Percentiles rank a stretch among this genome's conserved stretches.
Conservation (phyloP, 2,113 vertebrate genomes). For the Abramis brama region DNA sequence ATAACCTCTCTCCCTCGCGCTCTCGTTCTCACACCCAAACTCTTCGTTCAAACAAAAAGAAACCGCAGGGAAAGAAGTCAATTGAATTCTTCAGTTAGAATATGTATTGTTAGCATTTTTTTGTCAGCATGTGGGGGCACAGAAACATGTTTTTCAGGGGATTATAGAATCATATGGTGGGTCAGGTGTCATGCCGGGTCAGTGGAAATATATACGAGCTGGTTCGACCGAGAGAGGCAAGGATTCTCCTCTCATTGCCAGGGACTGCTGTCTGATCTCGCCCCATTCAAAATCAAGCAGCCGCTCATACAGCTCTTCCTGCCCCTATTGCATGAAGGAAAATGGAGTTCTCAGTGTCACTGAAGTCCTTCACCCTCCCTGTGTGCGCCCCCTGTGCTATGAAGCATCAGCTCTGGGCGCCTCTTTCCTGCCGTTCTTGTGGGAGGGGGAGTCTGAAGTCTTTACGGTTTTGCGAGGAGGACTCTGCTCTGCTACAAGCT, state of each 20-base stretch:
- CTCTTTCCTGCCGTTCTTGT: slow-evolving; percentile 74
- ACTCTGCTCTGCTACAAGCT: slow-evolving; percentile 77
- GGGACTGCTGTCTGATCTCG: slow-evolving; percentile 26
- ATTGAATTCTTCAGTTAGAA: slow-evolving; percentile 10
- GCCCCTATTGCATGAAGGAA: slow-evolving; percentile 63
- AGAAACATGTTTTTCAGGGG: not conserved
- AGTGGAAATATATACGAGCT: slow-evolving; percentile 7
- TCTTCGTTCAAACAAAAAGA: not conserved
- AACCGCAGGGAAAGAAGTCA: not conserved
- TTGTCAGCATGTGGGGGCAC: no score
- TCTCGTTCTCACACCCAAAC: not conserved
- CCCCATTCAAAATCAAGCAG: not conserved
- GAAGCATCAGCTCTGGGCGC: slow-evolving; percentile 73
- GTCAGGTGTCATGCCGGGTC: slow-evolving; percentile 37
- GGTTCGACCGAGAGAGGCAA: slow-evolving; percentile 12
- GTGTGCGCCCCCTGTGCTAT: slow-evolving; percentile 74
- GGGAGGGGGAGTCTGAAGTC: slow-evolving; percentile 73
- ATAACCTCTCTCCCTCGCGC: slow-evolving; percentile 22
- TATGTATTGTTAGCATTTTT: slow-evolving; percentile 3
- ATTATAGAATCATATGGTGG: slow-evolving; percentile 9
- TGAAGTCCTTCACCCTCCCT: slow-evolving; percentile 70
- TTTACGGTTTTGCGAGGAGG: slow-evolving; percentile 76
- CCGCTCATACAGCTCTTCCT: slow-evolving; percentile 40
- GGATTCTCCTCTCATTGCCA: slow-evolving; percentile 17
- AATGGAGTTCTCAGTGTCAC: slow-evolving; percentile 65